phyloP scores from a whole-genome alignment of 2,888 invertebrate genomes.

The Volucella bombylans region DNA sequence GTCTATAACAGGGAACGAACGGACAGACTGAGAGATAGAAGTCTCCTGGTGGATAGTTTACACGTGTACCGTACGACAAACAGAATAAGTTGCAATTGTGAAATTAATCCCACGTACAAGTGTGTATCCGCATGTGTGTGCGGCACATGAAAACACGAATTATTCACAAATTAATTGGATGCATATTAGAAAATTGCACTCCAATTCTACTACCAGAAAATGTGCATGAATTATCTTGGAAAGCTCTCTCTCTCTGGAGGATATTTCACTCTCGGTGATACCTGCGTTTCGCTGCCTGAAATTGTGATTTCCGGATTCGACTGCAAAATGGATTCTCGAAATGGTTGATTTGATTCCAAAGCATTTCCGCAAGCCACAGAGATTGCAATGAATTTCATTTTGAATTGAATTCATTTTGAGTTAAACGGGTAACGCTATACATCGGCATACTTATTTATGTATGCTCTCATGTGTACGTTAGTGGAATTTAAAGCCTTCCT shows the following conservation, averaged over 20 bases:
- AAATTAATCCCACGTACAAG: conserved; percentile 14
- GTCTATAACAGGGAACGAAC: neutral
- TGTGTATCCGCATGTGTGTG: neutral
- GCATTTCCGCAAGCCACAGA: conserved; percentile 40
- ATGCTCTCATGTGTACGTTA: too few species aligned
- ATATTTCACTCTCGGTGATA: neutral
- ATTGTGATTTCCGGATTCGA: conserved; percentile 38
- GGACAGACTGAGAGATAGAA: neutral
- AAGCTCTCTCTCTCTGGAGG: neutral
- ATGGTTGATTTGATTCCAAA: conserved; percentile 65
- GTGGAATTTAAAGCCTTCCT: neutral
- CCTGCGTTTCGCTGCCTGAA: conserved; percentile 1
- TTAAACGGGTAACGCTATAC: conserved; percentile 17
- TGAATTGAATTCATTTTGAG: conserved; percentile 59
- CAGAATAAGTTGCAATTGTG: conserved; percentile 26
- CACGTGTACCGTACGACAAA: neutral
- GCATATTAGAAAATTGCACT: conserved; percentile 56
- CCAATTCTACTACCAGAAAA: conserved; percentile 15
- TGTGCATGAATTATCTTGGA: conserved; percentile 21
- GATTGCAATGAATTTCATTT: conserved; percentile 60
- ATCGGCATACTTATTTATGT: neutral
- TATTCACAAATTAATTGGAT: conserved; percentile 53
- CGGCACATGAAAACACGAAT: conserved; percentile 17
- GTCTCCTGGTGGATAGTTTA: too few species aligned
- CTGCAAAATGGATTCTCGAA: conserved; percentile 54